Base-by-base conservation (phyloP, 2,113 vertebrate genomes). In the Xiphias gladius region DNA sequence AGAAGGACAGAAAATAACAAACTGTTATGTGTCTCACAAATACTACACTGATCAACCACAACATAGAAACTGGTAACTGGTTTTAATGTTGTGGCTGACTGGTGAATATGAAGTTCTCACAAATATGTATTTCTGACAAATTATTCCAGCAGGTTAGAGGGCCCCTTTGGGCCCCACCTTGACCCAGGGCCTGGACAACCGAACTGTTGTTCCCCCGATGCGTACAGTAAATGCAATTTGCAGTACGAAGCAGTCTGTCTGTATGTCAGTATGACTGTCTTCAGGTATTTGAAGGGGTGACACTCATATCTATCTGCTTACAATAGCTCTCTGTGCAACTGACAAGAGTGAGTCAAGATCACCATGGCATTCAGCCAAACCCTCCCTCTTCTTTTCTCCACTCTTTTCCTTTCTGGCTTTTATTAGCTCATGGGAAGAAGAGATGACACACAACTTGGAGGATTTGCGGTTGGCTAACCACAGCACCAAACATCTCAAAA, bases 401-500 rank as follows among this genome's bases (percentile, higher is more conserved):
- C 39, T 85, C 35, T 26, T 72, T 67, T 69, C 39, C 65, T 57
- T 75, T 78, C 69, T 83, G 58, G 72, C 46, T 82, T 86, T 48
- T 70, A 86, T 82, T 85, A 75, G 69, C 76, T 90, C 73, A 82
- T 91, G 63, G 79, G 63, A 83, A 83, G 69, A 69, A 76, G 74
- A 85, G 71, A 83, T 82, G 84, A 76, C 76, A 80, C 69, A 79
- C 59, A 71, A 76, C 83, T 86, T 75, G 66, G 68, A 76, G 76
- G 62, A 85, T 77, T 73, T 64, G 74, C 50, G 16, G 57, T 43
- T 73, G 79, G 67, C 77, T 73, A 30, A 72, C 77, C 85, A 58
- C 75, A 66, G 6, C 24, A 14, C 63, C 80, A 77, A 80, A 58
- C 83, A 77, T 78, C 73, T 80, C 77, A 66, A 37, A 81, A 83